Evolutionary conservation across 2,888 invertebrate genomes (phyloP).

Genomic region (Ecdyonurus torrentis): DNA sequence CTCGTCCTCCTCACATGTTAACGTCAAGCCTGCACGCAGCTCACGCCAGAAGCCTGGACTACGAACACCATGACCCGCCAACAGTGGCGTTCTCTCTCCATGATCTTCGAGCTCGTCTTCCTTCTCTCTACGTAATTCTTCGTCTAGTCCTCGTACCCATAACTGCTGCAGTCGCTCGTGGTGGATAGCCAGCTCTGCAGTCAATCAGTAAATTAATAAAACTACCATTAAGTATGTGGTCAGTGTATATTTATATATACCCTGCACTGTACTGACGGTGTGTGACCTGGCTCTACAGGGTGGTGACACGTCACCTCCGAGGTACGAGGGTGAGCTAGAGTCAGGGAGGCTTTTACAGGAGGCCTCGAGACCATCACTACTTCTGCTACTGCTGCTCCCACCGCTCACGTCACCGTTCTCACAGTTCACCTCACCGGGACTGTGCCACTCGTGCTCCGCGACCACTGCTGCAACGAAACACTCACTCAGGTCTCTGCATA

Average conservation of each 20-base stretch:
- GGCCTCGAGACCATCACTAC: neutral
- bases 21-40: neutral
- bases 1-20: neutral
- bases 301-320: neutral
- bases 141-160: neutral
- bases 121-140: neutral
- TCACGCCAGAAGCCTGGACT: neutral
- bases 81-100: neutral
- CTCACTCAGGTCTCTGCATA: no score
- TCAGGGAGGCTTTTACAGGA: neutral
- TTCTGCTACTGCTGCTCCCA: neutral
- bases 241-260: no score
- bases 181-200: conserved; percentile 1
- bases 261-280: neutral
- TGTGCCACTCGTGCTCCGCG: conserved; percentile 18
- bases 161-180: neutral
- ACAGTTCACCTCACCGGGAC: conserved; percentile 6
- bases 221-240: neutral
- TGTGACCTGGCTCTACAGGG: neutral
- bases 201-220: no score
- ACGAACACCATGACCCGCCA: neutral
- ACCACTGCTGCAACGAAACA: conserved; percentile 23
- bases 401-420: conserved; percentile 8
- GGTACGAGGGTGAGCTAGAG: neutral
- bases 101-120: neutral